These are phyloP conservation scores for Sebastes vulpes DNA, from an alignment of 2,797 vertebrate species.

Conservation along the genomic window DNA sequence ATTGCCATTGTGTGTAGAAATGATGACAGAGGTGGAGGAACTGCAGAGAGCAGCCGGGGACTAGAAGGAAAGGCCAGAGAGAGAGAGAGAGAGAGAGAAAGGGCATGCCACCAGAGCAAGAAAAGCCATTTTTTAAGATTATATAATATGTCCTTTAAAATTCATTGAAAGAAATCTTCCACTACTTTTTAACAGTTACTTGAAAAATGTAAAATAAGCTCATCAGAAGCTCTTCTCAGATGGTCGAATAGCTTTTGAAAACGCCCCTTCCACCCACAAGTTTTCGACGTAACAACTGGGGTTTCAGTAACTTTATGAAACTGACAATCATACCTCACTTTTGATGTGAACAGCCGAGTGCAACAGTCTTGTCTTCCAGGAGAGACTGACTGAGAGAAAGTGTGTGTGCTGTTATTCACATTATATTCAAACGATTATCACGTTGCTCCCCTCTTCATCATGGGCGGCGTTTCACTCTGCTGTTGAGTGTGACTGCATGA, in stretches of 20 bases:
- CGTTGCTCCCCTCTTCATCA: too few relatives aligned
- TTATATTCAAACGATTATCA: too few relatives aligned
- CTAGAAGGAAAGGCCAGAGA: neutral
- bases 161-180: neutral
- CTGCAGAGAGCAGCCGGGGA: conserved; percentile 16
- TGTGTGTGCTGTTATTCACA: neutral
- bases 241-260: neutral
- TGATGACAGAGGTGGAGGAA: conserved; percentile 36
- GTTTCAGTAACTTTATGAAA: too few relatives aligned
- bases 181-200: too few relatives aligned
- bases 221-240: neutral
- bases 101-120: neutral
- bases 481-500: too few relatives aligned
- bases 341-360: neutral
- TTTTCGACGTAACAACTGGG: too few relatives aligned
- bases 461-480: too few relatives aligned
- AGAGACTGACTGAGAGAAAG: neutral
- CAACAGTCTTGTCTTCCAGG: too few relatives aligned
- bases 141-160: neutral
- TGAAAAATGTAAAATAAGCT: too few relatives aligned
- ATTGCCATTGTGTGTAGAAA: conserved; percentile 38
- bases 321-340: too few relatives aligned
- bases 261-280: too few relatives aligned
- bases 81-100: neutral
- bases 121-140: neutral